Conservation (phyloP, 2,888 invertebrate species). For the Norana najaformis region DNA sequence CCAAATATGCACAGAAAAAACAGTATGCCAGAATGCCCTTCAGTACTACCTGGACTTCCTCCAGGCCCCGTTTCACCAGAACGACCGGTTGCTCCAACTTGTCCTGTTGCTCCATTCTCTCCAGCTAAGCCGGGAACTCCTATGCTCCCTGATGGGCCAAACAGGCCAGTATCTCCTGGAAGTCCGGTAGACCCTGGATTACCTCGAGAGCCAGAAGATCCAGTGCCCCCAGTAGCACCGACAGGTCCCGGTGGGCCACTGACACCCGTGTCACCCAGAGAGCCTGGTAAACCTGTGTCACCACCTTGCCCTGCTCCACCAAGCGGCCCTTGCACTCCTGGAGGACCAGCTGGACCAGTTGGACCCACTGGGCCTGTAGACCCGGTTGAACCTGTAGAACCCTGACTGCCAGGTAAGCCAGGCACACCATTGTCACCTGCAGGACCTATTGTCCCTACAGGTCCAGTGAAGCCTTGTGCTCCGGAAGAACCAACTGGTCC, state of each 20-base stretch:
- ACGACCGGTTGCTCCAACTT: constrained; percentile 27
- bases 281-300: constrained; percentile 22
- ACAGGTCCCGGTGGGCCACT: constrained; percentile 32
- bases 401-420: constrained; percentile 22
- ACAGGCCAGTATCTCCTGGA: constrained; percentile 34
- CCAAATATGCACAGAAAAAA: not conserved
- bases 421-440: constrained; percentile 25
- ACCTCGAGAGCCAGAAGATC: constrained; percentile 32
- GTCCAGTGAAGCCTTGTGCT: constrained; percentile 29
- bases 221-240: constrained; percentile 40
- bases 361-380: constrained; percentile 27
- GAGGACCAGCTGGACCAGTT: constrained; percentile 14
- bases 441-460: constrained; percentile 23
- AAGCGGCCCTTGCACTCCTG: constrained; percentile 4
- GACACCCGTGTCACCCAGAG: constrained; percentile 29
- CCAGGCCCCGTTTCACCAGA: constrained; percentile 32
- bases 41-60: constrained; percentile 28
- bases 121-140: constrained; percentile 38
- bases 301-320: constrained; percentile 22
- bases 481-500: constrained; percentile 38
- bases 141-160: constrained; percentile 26
- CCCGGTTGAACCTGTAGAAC: constrained; percentile 29
- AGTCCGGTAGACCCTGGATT: constrained; percentile 30
- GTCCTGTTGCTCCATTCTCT: constrained; percentile 37
- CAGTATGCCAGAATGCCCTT: not conserved